phyloP scores from a whole-genome alignment of 2,797 vertebrate genomes.

The Sebastiscus tertius region DNA sequence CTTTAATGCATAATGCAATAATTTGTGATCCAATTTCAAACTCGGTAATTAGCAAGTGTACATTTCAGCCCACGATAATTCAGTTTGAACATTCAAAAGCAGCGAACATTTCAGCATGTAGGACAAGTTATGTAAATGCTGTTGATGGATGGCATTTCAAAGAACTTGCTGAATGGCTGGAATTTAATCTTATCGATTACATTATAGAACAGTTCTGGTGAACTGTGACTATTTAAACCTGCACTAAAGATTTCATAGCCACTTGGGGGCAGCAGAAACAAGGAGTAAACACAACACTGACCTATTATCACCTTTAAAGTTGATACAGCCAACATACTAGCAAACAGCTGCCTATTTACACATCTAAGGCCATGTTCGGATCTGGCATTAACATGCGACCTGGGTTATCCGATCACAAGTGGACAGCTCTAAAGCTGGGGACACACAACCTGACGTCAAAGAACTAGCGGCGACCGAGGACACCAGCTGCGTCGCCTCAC shows the following conservation, averaged over 20 bases:
- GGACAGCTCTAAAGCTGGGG: no score
- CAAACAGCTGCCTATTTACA: neutral
- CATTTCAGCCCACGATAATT: neutral
- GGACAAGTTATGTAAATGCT: constrained; percentile 1
- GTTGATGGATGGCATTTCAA: neutral
- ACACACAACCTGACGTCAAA: no score
- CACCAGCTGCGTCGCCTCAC: no score
- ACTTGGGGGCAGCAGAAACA: neutral
- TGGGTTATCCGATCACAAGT: no score
- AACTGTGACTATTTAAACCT: neutral
- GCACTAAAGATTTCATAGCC: neutral
- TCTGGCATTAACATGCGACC: neutral
- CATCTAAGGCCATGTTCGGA: neutral
- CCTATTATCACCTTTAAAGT: neutral
- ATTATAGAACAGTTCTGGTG: neutral
- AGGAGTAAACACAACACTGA: neutral
- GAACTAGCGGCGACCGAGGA: rapidly evolving
- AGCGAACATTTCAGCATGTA: neutral
- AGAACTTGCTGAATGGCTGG: neutral
- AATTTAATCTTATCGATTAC: neutral
- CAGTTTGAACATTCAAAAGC: constrained; percentile 4
- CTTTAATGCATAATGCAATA: constrained; percentile 19
- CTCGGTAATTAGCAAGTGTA: neutral
- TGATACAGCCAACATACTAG: neutral
- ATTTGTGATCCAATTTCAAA: constrained; percentile 8